phyloP scores from a whole-genome alignment of 2,888 invertebrate species.

The Himalopsyche kuldschensis region DNA sequence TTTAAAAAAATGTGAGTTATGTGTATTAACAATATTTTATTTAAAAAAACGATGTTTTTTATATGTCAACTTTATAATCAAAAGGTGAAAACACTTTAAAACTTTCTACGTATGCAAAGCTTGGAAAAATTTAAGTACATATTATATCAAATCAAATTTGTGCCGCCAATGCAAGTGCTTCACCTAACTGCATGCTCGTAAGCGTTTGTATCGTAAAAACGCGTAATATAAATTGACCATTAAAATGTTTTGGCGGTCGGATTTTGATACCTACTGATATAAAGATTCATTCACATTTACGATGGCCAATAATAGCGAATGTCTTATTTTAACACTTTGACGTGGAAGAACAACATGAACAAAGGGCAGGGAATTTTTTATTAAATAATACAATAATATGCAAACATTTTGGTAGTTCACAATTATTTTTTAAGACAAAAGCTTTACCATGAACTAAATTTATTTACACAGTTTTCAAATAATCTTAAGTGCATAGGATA shows the following conservation, averaged over 20 bases:
- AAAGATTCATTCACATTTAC: neutral
- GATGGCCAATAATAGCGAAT: neutral
- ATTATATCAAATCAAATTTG: neutral
- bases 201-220: neutral
- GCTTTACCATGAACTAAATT: too few species aligned
- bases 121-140: too few species aligned
- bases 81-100: too few species aligned
- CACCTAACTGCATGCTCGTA: neutral
- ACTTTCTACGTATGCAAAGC: too few species aligned
- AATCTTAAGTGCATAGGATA: too few species aligned
- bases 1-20: too few species aligned
- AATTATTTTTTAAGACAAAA: too few species aligned
- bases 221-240: neutral
- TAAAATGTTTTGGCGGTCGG: neutral
- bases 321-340: neutral
- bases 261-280: neutral
- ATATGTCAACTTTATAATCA: too few species aligned
- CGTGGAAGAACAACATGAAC: neutral
- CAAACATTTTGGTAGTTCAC: too few species aligned
- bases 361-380: neutral
- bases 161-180: neutral
- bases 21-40: too few species aligned
- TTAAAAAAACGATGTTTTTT: too few species aligned
- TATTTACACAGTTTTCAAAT: too few species aligned
- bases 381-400: neutral